Conservation (phyloP, 1,140 invertebrate genomes). For the Zaprionus taronus region DNA sequence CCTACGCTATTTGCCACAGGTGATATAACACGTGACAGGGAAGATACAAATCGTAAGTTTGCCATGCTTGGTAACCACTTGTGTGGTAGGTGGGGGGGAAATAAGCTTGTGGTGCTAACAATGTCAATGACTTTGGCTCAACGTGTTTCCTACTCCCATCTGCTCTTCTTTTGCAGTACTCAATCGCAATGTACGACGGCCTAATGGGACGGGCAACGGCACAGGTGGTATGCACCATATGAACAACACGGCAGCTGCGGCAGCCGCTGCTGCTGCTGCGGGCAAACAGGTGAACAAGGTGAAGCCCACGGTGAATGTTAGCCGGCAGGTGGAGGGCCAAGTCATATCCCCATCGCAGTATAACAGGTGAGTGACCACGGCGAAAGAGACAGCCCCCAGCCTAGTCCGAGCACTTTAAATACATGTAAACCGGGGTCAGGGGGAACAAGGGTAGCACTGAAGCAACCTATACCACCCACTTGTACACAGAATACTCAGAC, state of each 20-base stretch:
- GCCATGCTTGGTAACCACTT: background rate
- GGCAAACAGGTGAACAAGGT: slow-evolving; percentile 94
- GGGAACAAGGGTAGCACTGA: background rate
- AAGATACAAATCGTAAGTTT: slow-evolving; percentile 87
- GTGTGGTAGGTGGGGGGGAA: background rate
- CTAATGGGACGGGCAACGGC: slow-evolving; percentile 86
- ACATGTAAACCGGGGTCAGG: slow-evolving; percentile 11
- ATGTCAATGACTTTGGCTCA: slow-evolving; percentile 16
- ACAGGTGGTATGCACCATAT: slow-evolving; percentile 87
- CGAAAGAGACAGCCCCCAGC: background rate
- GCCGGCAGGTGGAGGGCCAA: slow-evolving; percentile 86
- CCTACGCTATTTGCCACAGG: slow-evolving; percentile 82
- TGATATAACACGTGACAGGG: slow-evolving; percentile 87
- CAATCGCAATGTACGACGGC: slow-evolving; percentile 89
- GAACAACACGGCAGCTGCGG: slow-evolving; percentile 85
- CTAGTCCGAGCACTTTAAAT: slow-evolving; percentile 15
- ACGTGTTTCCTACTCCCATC: background rate
- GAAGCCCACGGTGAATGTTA: slow-evolving; percentile 91
- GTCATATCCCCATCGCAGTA: slow-evolving; percentile 85
- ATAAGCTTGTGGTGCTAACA: background rate
- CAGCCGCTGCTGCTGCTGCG: slow-evolving; percentile 85
- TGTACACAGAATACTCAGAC: slow-evolving; percentile 7
- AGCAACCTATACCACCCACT: background rate
- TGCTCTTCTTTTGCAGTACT: slow-evolving; percentile 86
- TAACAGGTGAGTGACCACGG: slow-evolving; percentile 81